Conservation (phyloP, 2,113 vertebrate genomes). For the Theropithecus gelada region DNA sequence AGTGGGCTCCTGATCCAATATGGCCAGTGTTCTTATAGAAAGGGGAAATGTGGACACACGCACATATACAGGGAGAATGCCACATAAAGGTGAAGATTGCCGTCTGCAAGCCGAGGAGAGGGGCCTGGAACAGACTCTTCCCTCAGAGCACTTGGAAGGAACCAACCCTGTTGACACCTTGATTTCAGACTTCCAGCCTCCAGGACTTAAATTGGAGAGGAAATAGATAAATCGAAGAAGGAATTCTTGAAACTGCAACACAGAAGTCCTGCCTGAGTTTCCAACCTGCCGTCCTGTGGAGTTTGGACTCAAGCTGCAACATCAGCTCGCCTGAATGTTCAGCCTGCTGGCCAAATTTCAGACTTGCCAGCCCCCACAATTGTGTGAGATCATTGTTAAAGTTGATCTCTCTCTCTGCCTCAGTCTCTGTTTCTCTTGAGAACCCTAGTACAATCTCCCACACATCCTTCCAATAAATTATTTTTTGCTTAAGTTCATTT, state of each 20-base stretch:
- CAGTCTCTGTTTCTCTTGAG: not conserved
- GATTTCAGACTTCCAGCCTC: not conserved
- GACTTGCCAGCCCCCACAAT: not conserved
- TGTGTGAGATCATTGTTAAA: not conserved
- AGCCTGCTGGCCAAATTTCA: not conserved
- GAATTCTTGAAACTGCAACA: not conserved
- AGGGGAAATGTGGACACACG: not conserved
- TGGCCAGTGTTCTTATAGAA: not conserved
- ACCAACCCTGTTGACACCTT: too few species aligned
- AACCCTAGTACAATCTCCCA: not conserved
- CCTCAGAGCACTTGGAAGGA: not conserved
- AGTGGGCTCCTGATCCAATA: not conserved
- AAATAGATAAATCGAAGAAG: not conserved
- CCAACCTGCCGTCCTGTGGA: too few species aligned
- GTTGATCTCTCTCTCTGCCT: not conserved
- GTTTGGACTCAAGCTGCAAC: too few species aligned
- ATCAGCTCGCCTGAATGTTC: not conserved
- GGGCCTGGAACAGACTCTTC: not conserved
- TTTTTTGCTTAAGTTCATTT: not conserved
- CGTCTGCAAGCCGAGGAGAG: fast-evolving
- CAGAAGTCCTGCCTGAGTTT: not conserved
- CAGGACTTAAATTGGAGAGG: not conserved
- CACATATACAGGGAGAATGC: fast-evolving
- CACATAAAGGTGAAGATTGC: not conserved
- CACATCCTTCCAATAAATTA: not conserved